phyloP scores from a whole-genome alignment of 2,113 vertebrate genomes.

The Anarrhichthys ocellatus region DNA sequence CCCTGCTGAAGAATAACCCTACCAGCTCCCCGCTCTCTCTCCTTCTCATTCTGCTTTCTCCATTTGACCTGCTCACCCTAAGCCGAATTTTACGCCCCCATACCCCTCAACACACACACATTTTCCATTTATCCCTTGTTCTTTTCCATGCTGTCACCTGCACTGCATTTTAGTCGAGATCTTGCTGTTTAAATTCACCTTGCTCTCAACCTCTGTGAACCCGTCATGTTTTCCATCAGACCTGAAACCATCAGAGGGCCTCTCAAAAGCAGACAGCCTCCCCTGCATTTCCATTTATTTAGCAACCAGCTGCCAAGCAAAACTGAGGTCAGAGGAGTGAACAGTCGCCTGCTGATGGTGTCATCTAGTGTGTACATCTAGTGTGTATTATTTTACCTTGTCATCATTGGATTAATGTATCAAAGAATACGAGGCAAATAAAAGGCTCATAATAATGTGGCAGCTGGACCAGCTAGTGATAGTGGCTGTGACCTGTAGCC shows the following conservation, averaged over 20 bases:
- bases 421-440: slow-evolving; percentile 46
- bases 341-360: slow-evolving; percentile 43
- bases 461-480: slow-evolving; percentile 26
- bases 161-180: slow-evolving; percentile 64
- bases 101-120: slow-evolving; percentile 47
- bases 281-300: slow-evolving; percentile 73
- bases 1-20: slow-evolving; percentile 67
- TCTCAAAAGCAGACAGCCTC: slow-evolving; percentile 60
- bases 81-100: slow-evolving; percentile 60
- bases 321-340: slow-evolving; percentile 59
- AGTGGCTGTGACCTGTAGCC: slow-evolving; percentile 34
- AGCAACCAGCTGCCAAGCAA: slow-evolving; percentile 68
- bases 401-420: slow-evolving; percentile 53
- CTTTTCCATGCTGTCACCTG: slow-evolving; percentile 68
- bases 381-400: slow-evolving; percentile 49
- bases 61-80: slow-evolving; percentile 60
- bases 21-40: slow-evolving; percentile 19
- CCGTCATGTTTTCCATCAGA: slow-evolving; percentile 77
- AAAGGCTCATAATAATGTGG: slow-evolving; percentile 47
- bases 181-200: slow-evolving; percentile 78
- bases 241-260: slow-evolving; percentile 60
- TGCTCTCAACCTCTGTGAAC: slow-evolving; percentile 72
- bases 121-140: slow-evolving; percentile 60
- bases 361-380: slow-evolving; percentile 34
- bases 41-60: slow-evolving; percentile 46